These are phyloP conservation scores for Dolichoris vasculosae DNA, from an alignment of 1,140 invertebrate genomes.

Conservation along the genomic window DNA sequence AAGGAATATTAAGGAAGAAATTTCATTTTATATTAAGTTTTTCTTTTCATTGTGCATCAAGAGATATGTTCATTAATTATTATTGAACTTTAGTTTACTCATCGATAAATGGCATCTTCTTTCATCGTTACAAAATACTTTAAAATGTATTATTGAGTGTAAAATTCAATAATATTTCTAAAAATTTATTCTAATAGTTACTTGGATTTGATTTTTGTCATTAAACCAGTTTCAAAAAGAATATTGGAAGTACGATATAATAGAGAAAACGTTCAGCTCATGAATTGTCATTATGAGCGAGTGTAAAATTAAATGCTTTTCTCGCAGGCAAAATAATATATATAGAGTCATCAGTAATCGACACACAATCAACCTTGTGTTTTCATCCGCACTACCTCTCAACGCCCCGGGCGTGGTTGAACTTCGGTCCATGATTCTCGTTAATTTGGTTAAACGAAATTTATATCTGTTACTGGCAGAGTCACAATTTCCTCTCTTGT, in stretches of 20 bases:
- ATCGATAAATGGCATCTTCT: no score
- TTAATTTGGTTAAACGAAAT: conserved; percentile 65
- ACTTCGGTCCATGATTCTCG: conserved; percentile 61
- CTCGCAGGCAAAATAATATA: neutral
- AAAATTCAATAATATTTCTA: no score
- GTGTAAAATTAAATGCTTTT: conserved; percentile 33
- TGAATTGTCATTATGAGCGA: neutral
- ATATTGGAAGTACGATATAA: no score
- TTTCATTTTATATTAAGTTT: conserved; percentile 3
- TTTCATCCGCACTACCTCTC: neutral
- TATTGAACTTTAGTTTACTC: neutral
- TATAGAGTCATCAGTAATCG: neutral
- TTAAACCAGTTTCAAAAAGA: no score
- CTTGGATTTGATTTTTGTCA: no score
- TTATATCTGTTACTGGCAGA: conserved; percentile 58
- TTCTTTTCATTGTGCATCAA: neutral
- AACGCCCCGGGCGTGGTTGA: conserved; percentile 61
- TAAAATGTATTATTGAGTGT: neutral
- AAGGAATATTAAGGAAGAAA: conserved; percentile 2
- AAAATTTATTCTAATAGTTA: no score
- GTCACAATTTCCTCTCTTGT: conserved; percentile 25
- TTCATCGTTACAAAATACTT: no score
- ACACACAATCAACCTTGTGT: neutral
- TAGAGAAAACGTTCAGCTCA: no score
- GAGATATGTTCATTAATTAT: neutral